These are phyloP conservation scores for Drosophila neocordata DNA, from an alignment of 1,140 invertebrate species.

Conservation along the genomic window DNA sequence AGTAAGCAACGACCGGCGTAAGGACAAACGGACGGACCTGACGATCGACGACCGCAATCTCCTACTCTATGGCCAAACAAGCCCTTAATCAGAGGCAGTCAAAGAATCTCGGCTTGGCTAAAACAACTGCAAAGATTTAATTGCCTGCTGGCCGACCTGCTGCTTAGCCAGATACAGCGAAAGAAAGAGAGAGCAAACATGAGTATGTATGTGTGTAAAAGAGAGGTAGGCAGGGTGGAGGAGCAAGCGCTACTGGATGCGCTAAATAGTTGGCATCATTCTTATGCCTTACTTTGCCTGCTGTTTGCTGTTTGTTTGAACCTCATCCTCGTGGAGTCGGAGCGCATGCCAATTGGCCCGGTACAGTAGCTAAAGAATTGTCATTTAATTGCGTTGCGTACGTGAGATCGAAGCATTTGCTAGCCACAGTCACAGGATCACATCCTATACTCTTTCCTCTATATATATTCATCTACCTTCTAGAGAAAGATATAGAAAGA, in stretches of 20 bases:
- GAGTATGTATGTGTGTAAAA: too few species aligned
- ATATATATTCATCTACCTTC: constrained; percentile 6
- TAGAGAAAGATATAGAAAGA: constrained; percentile 26
- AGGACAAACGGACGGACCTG: neutral
- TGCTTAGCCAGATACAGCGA: constrained; percentile 27
- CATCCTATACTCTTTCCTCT: neutral
- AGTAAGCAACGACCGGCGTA: neutral
- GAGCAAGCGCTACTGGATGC: constrained; percentile 70
- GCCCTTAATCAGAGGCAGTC: constrained; percentile 75
- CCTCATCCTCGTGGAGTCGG: neutral
- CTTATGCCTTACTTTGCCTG: constrained; percentile 75
- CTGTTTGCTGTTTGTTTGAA: neutral
- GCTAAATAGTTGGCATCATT: constrained; percentile 81
- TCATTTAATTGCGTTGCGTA: constrained; percentile 81
- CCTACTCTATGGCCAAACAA: constrained; percentile 59
- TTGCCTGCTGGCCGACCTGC: constrained; percentile 50
- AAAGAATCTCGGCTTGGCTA: constrained; percentile 60
- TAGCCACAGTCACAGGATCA: constrained; percentile 26
- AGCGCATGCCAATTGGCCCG: constrained; percentile 73
- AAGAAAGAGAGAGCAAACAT: too few species aligned
- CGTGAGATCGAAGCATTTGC: constrained; percentile 77
- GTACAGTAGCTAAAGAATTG: constrained; percentile 77
- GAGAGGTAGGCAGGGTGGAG: neutral
- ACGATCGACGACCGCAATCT: constrained; percentile 2
- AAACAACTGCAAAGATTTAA: constrained; percentile 80